Base-by-base conservation (phyloP, 2,797 vertebrate genomes). In the Gambelia wislizenii region DNA sequence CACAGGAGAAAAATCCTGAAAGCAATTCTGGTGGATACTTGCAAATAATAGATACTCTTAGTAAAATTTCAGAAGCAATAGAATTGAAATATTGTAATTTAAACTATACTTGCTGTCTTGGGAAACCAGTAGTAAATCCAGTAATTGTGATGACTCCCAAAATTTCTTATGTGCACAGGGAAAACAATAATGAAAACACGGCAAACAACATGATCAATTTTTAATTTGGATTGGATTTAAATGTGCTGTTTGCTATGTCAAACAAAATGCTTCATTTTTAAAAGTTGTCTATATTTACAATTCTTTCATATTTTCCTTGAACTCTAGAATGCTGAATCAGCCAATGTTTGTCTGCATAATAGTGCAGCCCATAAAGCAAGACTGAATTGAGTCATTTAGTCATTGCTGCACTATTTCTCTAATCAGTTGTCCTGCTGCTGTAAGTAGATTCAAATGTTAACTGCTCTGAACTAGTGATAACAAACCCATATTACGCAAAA, bases 391-490 rank as follows among this genome's bases (percentile, higher is more conserved):
- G 77, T 59, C 64, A 91, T 93, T 94, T 91, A 93, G 64, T 84
- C 81, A 75, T 92, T 94, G 84, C 85, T 89, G 82, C 83, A 90
- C 39, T 90, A 91, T 95, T 95, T 85, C 83, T 94, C 95, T 94
- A 94, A 95, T 84, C 69, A 91, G 49, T 54, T 93, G 93, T 64
- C 87, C 87, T 92, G 86, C 59, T 90, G 72, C 47, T 89, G 83
- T 85, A 93, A 93, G 59, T 91, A 95, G 87, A 92, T 88, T 94
- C 85, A 92, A 93, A 94, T 22, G 1, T 96, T 95, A 94, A 94
- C 85, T 94, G 54, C 56, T 86, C 86, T 76, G 77, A 95, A 44
- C 87, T 87, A 90, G 85, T 88, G 92, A 91, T 92, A 96, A 91
- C 30, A 86, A 89, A 91, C 25, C 87, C 89, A 87, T 61, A 81